Evolutionary conservation across 1,140 invertebrate species (phyloP).

Genomic region (Cydia fagiglandana): DNA sequence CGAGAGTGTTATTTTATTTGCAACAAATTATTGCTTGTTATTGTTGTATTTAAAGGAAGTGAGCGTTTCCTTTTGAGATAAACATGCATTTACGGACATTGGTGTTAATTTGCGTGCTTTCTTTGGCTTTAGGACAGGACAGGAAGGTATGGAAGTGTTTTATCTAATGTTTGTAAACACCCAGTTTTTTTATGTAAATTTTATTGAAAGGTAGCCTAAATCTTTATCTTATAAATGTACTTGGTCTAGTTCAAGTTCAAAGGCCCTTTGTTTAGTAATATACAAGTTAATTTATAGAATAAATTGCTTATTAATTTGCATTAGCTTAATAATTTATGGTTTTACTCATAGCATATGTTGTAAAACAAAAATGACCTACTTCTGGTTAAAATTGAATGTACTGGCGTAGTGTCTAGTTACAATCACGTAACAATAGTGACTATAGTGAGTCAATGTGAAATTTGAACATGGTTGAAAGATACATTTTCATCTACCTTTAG

Average conservation of each 20-base stretch:
- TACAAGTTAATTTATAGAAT: background rate
- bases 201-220: background rate
- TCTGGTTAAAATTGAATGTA: background rate
- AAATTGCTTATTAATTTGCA: background rate
- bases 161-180: constrained; percentile 26
- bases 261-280: background rate
- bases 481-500: background rate
- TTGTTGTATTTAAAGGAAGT: constrained; percentile 43
- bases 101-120: constrained; percentile 49
- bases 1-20: constrained; percentile 34
- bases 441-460: background rate
- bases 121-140: constrained; percentile 51
- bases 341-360: background rate
- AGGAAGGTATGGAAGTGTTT: constrained; percentile 53
- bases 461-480: background rate
- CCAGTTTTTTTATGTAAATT: constrained; percentile 30
- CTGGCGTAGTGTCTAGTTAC: background rate
- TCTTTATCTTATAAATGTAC: constrained; percentile 14
- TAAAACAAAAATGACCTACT: background rate
- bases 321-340: constrained; percentile 4
- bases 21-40: constrained; percentile 20
- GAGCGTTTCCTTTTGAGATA: constrained; percentile 54
- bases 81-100: constrained; percentile 47
- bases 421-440: background rate
- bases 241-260: background rate